Evolutionary conservation across 2,888 invertebrate genomes (phyloP).

Genomic region (Pyrgus malvae): DNA sequence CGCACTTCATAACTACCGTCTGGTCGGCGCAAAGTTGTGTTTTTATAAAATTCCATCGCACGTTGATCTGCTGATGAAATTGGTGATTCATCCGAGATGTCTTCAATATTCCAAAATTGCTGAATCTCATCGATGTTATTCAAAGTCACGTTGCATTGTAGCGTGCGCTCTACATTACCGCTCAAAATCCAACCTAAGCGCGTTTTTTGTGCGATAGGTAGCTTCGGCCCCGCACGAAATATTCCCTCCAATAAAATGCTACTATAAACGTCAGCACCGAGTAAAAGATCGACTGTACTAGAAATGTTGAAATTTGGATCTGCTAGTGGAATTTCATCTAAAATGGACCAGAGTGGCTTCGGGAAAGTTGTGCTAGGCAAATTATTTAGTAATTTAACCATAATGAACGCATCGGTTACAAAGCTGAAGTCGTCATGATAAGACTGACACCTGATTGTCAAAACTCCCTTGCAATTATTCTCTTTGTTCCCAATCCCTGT

Average conservation of each 20-base stretch:
- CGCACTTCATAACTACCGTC: constrained; percentile 26
- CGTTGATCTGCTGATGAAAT: not conserved
- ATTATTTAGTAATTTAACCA: not conserved
- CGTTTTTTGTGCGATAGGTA: constrained; percentile 30
- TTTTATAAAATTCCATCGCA: not conserved
- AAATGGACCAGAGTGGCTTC: not conserved
- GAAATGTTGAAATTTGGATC: not conserved
- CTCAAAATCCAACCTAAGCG: constrained; percentile 34
- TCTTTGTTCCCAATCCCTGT: not conserved
- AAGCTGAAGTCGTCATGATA: not conserved
- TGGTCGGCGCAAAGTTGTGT: not conserved
- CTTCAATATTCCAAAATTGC: constrained; percentile 8
- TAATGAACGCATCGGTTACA: not conserved
- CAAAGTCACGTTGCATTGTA: constrained; percentile 16
- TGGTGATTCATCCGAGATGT: not conserved
- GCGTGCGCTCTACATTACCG: constrained; percentile 18
- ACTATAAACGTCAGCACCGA: not conserved
- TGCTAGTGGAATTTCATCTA: not conserved
- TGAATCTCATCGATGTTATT: constrained; percentile 6
- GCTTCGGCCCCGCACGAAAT: not conserved
- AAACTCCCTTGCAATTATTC: not conserved
- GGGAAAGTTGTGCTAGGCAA: not conserved
- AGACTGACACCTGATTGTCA: not conserved
- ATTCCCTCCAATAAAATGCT: not conserved
- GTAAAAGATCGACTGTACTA: not conserved